Base-by-base conservation (phyloP, 2,888 invertebrate genomes). In the Xanthorhoe spadicearia region DNA sequence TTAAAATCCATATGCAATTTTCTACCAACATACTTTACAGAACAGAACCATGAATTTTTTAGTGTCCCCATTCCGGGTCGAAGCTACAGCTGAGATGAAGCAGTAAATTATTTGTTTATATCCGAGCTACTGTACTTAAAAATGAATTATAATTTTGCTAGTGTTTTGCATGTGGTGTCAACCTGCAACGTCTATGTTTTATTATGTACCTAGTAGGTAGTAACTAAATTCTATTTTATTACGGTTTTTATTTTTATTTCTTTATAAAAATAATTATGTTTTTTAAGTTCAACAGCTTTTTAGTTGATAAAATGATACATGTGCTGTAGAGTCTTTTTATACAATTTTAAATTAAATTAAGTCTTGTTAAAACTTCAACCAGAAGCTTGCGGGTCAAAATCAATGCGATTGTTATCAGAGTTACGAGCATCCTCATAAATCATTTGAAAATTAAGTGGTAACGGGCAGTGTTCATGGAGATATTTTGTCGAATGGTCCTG, bases 401-500 rank as follows among this genome's bases (percentile, higher is more conserved):
- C 38, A 38, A 38, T 38, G 9, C 10, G 38, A 38, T 38, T 38
- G 38, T 10, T 38, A 38, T 9, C 38, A 38, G 32, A 10, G 3
- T 13, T 10, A 1, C 9, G 13, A 38, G 10, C 7, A 38, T 5
- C 10, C 10, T 46, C 46, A n/a, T 46, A 46, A 46, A 46, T 15
- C 13, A 46, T 46, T 5, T 7, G 38, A 38, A 38, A 32, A 38
- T 38, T 38, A 15, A 46, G 46, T n/a, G 46, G 46, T 15, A 46
- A 2, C 46, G n/a, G 10, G 38, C 60, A 53, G 54, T 61, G 38
- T 55, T 32, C 60, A 51, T 38, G 15, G 35, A 51, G 75, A 83
- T 83, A 82, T 83, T 82, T 83, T 50, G 78, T 79, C 74, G 80
- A 83, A 81, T 77, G 80, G 71, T 74, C 76, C 72, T 13, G 76